Conservation (phyloP, 2,888 invertebrate species). For the Cephus rjabovi region DNA sequence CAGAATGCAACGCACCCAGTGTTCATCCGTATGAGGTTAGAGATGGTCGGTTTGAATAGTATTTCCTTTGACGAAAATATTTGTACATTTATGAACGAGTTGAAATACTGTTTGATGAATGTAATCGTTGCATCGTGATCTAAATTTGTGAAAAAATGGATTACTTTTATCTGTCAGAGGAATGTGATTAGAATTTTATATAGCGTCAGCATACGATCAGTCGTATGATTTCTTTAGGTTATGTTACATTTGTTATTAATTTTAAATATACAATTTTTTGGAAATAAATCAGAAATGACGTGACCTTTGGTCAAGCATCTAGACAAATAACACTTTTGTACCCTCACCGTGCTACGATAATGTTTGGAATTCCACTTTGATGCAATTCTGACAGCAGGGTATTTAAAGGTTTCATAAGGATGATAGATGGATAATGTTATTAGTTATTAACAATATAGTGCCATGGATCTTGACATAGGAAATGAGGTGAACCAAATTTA, state of each 20-base stretch:
- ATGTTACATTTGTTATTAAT: conserved; percentile 22
- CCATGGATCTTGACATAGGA: conserved; percentile 16
- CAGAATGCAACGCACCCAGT: not conserved
- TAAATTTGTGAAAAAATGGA: not conserved
- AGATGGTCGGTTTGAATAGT: not conserved
- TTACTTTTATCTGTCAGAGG: not conserved
- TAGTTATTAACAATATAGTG: conserved; percentile 26
- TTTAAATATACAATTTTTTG: conserved; percentile 15
- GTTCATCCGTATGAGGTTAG: not conserved
- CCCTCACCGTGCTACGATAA: not conserved
- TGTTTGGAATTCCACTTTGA: not conserved
- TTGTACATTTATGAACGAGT: not conserved
- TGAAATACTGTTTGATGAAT: not conserved
- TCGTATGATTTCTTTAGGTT: conserved; percentile 17
- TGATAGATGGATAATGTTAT: conserved; percentile 17
- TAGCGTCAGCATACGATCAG: not conserved
- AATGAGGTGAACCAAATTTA: conserved; percentile 30
- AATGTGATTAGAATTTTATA: not conserved
- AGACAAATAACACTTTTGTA: conserved; percentile 14
- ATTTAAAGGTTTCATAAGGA: not conserved
- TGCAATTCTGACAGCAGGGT: not conserved
- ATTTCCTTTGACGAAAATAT: not conserved
- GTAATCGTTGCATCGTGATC: not conserved
- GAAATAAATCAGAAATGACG: conserved; percentile 22
- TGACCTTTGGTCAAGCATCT: conserved; percentile 31